A percentile compares a stretch with the other conserved stretches of the same genome.
phyloP scores from a whole-genome alignment of 2,113 vertebrate species.

The Zosterops japonicus region DNA sequence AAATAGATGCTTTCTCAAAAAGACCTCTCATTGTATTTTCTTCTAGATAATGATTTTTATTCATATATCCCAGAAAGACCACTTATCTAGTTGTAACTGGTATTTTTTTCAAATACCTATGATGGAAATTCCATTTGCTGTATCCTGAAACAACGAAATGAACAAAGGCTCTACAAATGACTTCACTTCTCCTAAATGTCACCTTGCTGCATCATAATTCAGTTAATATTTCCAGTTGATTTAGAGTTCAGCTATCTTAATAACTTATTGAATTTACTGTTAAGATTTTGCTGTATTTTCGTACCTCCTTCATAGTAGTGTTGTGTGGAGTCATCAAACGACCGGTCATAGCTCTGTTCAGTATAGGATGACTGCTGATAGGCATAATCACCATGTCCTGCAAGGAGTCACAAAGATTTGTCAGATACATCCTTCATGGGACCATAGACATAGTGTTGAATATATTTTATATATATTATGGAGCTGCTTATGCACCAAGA shows the following conservation, averaged over 20 bases:
- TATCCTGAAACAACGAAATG: neutral
- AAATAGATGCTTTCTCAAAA: neutral
- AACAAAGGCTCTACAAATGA: accelerated
- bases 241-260: neutral
- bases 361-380: constrained; percentile 92
- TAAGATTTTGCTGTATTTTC: neutral
- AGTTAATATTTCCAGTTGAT: neutral
- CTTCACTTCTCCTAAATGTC: neutral
- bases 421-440: neutral
- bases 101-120: neutral
- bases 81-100: neutral
- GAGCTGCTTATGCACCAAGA: neutral
- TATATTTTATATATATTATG: neutral
- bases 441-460: neutral
- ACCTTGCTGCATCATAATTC: neutral
- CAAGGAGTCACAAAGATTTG: neutral
- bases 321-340: constrained; percentile 91
- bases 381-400: constrained; percentile 89
- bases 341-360: constrained; percentile 91
- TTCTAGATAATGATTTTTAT: neutral
- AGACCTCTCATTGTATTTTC: neutral
- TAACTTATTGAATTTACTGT: neutral
- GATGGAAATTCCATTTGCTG: neutral
- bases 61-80: neutral
- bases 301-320: constrained; percentile 96